phyloP scores from a whole-genome alignment of 2,113 vertebrate species.

The Cavia porcellus region DNA sequence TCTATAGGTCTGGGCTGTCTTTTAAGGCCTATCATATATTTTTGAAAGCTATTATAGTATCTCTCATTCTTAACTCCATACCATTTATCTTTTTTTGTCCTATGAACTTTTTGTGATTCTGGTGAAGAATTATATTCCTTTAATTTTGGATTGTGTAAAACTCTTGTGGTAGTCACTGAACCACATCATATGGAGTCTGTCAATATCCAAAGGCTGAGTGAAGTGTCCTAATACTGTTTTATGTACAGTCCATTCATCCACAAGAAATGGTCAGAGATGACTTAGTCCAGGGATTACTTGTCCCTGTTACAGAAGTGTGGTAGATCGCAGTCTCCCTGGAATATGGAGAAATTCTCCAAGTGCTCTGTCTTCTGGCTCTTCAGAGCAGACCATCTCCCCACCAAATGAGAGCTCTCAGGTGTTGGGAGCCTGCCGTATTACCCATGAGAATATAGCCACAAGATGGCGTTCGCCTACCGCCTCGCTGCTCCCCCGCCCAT shows the following conservation, averaged over 20 bases:
- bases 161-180: background rate
- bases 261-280: background rate
- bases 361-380: background rate
- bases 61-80: background rate
- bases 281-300: background rate
- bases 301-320: too few relatives aligned
- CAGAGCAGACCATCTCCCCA: background rate
- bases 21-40: background rate
- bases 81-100: fast-evolving
- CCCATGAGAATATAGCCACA: too few relatives aligned
- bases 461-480: too few relatives aligned
- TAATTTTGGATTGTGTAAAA: background rate
- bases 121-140: background rate
- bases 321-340: too few relatives aligned
- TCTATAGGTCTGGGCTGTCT: background rate
- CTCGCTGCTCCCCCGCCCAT: too few relatives aligned
- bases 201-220: background rate
- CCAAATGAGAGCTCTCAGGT: fast-evolving
- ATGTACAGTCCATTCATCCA: background rate
- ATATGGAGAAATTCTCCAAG: background rate
- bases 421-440: too few relatives aligned
- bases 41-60: background rate
- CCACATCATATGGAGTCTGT: background rate
- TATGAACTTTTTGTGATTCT: background rate
- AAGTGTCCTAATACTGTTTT: background rate